Percentiles rank a stretch among this genome's conserved stretches.
Conservation (phyloP, 2,888 invertebrate species). For the Nineta flava region DNA sequence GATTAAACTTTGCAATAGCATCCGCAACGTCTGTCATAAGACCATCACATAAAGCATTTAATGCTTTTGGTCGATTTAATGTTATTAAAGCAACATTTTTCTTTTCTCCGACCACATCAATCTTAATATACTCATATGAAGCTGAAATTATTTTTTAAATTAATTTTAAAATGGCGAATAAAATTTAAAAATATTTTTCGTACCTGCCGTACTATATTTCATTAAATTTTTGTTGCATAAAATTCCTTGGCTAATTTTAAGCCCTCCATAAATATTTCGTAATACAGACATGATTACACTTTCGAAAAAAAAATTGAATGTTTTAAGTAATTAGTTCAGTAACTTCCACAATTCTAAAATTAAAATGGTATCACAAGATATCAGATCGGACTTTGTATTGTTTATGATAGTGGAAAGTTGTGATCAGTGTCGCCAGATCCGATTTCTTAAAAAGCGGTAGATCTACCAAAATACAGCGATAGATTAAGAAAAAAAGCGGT, state of each 20-base stretch:
- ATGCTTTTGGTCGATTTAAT: slow-evolving; percentile 85
- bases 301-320: no score
- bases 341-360: no score
- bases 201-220: neutral
- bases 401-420: neutral
- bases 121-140: slow-evolving; percentile 58
- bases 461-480: no score
- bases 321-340: no score
- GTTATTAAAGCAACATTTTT: slow-evolving; percentile 86
- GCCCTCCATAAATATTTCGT: no score
- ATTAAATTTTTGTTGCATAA: neutral
- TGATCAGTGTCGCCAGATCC: no score
- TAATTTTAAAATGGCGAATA: no score
- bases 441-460: no score
- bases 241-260: neutral
- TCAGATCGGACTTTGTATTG: no score
- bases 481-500: no score
- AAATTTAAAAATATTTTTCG: neutral
- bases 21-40: slow-evolving; percentile 71
- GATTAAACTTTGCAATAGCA: slow-evolving; percentile 53
- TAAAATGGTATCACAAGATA: no score
- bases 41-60: slow-evolving; percentile 87
- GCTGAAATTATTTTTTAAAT: slow-evolving; percentile 18
- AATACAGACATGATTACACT: no score
- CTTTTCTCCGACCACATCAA: slow-evolving; percentile 67